Evolutionary conservation across 2,888 invertebrate species (phyloP), one percentile per base, ranked within the genome.

Genomic region (Drosophila ustulata): DNA sequence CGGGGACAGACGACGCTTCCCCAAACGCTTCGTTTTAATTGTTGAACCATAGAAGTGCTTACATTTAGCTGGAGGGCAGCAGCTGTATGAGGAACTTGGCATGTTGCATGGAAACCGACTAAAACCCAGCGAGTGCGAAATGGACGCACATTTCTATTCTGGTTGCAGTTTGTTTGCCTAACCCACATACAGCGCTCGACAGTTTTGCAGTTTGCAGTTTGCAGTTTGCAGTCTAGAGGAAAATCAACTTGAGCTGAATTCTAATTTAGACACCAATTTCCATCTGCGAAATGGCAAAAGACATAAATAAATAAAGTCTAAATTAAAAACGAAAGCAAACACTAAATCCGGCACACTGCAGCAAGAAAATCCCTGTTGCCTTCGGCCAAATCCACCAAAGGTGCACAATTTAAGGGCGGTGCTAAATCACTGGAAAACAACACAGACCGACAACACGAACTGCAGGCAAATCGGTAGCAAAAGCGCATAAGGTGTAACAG

Each of bases 371-470:
- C 23, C 9, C 13, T n/a, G 8, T 41, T 66, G 47, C 30, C n/a
- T 32, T 3, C 18, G 11, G 9, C 23, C 23, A 43, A 55, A 45
- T 55, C 55, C 4, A 7, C 41, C 8, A 43, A 59, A 56, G 43
- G 45, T 56, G 26, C 50, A 4, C 56, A 30, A 41, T 53, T 67
- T 23, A 18, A 39, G 45, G 34, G 56, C 43, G 46, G 45, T 78
- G 86, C 61, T 88, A 89, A 89, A 89, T 83, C 88, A 82, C 76
- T 71, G 76, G 84, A 68, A 79, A 89, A 73, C 86, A 88, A 87
- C 70, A 74, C 62, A 57, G 73, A 71, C 75, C 57, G 66, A 30
- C 62, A 67, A 78, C 84, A 70, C 49, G 66, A 28, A 13, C 59
- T 59, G 82, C 86, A 83, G 89, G 82, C 73, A 85, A 89, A 89